A percentile compares a stretch with the other conserved stretches of the same genome.
These are phyloP conservation scores for Cotesia chilonis DNA, from an alignment of 1,140 invertebrate genomes.

Conservation along the genomic window DNA sequence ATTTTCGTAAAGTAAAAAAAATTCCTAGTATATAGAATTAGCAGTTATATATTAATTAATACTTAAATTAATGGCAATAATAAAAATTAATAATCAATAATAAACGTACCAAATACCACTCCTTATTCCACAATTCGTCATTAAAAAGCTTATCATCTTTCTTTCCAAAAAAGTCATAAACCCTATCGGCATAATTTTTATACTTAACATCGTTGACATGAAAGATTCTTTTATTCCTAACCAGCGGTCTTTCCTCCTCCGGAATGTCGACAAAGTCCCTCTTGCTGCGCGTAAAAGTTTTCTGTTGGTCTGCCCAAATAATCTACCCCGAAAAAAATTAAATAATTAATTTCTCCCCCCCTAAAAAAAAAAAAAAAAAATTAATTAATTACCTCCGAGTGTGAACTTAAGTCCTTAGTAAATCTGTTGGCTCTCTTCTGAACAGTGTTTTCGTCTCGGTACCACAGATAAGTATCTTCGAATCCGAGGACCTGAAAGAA, in stretches of 20 bases:
- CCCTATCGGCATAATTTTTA: not conserved
- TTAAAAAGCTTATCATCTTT: conserved; percentile 70
- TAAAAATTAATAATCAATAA: not conserved
- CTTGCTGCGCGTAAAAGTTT: conserved; percentile 71
- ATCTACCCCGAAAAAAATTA: conserved; percentile 63
- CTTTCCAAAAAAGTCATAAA: not conserved
- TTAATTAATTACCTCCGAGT: conserved; percentile 57
- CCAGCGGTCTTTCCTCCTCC: conserved; percentile 51
- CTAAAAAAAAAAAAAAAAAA: not conserved
- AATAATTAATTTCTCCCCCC: conserved; percentile 15
- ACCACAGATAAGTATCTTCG: conserved; percentile 68
- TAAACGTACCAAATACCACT: conserved; percentile 89
- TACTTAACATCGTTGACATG: conserved; percentile 42
- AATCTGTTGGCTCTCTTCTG: conserved; percentile 54
- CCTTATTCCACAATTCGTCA: conserved; percentile 85
- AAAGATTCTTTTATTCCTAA: conserved; percentile 51
- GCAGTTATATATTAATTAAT: too few species aligned
- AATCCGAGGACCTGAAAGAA: conserved; percentile 67
- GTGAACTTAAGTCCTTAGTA: conserved; percentile 51
- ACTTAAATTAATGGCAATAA: conserved; percentile 13
- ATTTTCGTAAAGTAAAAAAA: too few species aligned
- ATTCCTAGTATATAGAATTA: too few species aligned
- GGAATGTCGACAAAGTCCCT: conserved; percentile 64
- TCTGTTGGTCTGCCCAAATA: conserved; percentile 76
- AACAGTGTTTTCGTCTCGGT: conserved; percentile 57